Evolutionary conservation across 2,797 vertebrate species (phyloP).

Genomic region (Lacerta bilineata): DNA sequence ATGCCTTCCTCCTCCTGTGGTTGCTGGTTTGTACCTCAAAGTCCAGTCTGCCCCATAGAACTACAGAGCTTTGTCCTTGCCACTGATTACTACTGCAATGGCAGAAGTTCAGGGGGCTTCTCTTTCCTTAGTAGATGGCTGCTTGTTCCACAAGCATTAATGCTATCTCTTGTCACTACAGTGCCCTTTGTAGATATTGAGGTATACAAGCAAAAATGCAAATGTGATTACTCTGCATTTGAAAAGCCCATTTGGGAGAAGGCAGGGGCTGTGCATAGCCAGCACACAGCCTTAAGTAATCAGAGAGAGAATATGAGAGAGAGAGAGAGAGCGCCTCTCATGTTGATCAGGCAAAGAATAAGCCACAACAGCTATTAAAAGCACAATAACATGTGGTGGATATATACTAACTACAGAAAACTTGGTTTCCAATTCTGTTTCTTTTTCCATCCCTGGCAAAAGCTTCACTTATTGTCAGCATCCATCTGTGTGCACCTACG

Average conservation of each 20-base stretch:
- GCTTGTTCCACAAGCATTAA: not conserved
- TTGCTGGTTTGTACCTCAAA: not conserved
- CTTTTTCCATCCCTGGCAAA: not conserved
- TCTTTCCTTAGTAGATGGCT: not conserved
- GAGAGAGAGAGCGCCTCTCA: not conserved
- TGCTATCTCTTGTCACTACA: not conserved
- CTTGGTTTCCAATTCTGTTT: not conserved
- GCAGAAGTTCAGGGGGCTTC: not conserved
- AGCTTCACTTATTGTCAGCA: no score
- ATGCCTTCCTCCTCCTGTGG: not conserved
- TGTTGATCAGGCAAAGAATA: not conserved
- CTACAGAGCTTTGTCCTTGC: not conserved
- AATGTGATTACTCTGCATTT: not conserved
- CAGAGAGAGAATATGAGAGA: not conserved
- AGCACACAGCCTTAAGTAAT: not conserved
- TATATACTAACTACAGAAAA: not conserved
- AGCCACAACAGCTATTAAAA: not conserved
- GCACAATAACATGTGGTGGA: not conserved
- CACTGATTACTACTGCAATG: not conserved
- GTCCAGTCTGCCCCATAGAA: not conserved
- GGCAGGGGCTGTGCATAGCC: not conserved
- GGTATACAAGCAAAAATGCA: not conserved
- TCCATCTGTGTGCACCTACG: no score
- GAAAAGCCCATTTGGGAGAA: not conserved
- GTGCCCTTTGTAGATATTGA: not conserved